phyloP scores from a whole-genome alignment of 2,888 invertebrate genomes.

The Lucinisca nassula region DNA sequence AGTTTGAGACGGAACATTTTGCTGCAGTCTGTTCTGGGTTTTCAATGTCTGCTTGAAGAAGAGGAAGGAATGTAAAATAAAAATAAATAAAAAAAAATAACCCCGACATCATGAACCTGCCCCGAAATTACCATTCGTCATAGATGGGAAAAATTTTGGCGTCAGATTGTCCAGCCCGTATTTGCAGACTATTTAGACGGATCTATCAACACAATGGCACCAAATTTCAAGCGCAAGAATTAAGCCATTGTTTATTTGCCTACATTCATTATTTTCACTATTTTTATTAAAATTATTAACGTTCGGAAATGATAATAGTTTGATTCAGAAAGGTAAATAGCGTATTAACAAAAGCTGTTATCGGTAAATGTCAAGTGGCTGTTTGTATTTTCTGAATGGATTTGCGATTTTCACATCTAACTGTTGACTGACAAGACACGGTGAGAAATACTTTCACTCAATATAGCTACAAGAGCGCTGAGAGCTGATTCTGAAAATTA shows the following conservation, averaged over 20 bases:
- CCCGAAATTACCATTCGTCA: too few relatives aligned
- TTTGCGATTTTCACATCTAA: not conserved
- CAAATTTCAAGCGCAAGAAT: not conserved
- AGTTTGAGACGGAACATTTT: too few relatives aligned
- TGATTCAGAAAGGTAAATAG: not conserved
- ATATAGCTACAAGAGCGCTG: too few relatives aligned
- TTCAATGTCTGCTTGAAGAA: too few relatives aligned
- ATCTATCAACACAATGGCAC: not conserved
- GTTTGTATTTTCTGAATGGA: not conserved
- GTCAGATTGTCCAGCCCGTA: not conserved
- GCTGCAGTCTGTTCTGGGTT: too few relatives aligned
- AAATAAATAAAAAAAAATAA: too few relatives aligned
- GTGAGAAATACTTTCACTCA: not conserved
- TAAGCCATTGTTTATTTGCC: not conserved
- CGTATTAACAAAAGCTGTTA: not conserved
- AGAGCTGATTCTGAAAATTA: too few relatives aligned
- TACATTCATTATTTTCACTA: not conserved
- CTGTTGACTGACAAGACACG: not conserved
- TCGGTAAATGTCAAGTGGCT: not conserved
- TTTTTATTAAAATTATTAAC: not conserved
- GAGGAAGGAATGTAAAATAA: too few relatives aligned
- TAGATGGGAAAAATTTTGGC: too few relatives aligned
- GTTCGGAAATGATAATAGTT: not conserved
- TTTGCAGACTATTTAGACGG: not conserved
- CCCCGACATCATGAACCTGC: too few relatives aligned